Conservation (phyloP, 2,888 invertebrate species). For the Patella caerulea region DNA sequence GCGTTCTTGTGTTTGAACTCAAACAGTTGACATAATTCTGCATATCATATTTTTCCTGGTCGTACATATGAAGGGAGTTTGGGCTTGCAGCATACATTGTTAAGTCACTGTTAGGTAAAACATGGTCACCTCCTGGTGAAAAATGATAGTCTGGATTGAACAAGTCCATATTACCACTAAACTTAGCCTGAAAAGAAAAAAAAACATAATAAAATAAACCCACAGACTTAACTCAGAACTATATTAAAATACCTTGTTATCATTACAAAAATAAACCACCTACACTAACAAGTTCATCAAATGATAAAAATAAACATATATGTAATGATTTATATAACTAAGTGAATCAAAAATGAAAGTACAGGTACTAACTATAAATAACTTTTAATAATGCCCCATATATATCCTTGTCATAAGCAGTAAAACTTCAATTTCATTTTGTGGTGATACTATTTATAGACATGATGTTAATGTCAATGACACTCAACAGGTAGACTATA, state of each 20-base stretch:
- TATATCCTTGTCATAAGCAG: too few species aligned
- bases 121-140: slow-evolving; percentile 37
- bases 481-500: too few species aligned
- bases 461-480: too few species aligned
- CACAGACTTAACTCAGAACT: not conserved
- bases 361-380: too few species aligned
- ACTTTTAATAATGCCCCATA: too few species aligned
- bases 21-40: slow-evolving; percentile 44
- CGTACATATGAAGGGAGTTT: slow-evolving; percentile 63
- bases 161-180: slow-evolving; percentile 34
- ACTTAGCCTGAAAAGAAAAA: not conserved
- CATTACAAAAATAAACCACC: too few species aligned
- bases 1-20: slow-evolving; percentile 16
- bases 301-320: not conserved
- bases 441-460: too few species aligned
- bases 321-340: slow-evolving; percentile 1
- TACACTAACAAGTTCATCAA: too few species aligned
- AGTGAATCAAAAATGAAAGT: not conserved
- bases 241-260: too few species aligned
- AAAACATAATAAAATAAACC: not conserved
- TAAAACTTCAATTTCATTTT: too few species aligned
- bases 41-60: slow-evolving; percentile 59
- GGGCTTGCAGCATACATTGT: slow-evolving; percentile 59
- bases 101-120: slow-evolving; percentile 35
- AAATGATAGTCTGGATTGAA: slow-evolving; percentile 32